Base-by-base conservation (phyloP, 1,140 invertebrate species). In the Homalodisca vitripennis region DNA sequence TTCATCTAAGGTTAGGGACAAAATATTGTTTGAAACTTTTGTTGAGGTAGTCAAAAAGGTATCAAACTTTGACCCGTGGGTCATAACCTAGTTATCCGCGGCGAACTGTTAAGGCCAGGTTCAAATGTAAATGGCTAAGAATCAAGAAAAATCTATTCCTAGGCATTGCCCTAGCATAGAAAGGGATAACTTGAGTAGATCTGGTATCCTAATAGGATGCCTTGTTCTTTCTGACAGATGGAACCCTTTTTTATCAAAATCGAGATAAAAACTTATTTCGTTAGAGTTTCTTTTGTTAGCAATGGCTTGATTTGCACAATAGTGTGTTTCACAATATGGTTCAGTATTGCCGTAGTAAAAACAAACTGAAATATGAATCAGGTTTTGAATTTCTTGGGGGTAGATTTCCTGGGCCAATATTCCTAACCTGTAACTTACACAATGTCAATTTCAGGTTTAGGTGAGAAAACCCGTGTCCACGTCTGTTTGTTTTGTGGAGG, bases 371-470 rank as follows among this genome's bases (percentile, higher is more conserved):
- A 53, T 17, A 17, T 12, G 12, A 12, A 6, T 14, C 20, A 53
- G 48, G 22, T 17, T 53, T 53, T 12, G 48, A 53, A 20, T 53
- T 53, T 22, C 48, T 53, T 12, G 48, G 48, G 12, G 48, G 48
- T 12, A 53, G 48, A 22, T 53, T 53, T 22, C 20, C 3, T 12
- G 12, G 12, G 3, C 48, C 48, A 53, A 3, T 3, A 14, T 22
- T 3, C 22, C 48, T 53, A 6, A 12, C 20, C 12, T 12, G 12
- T 12, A 53, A 53, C 48, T 53, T 53, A 53, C 48, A 12, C 48
- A 14, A 53, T 53, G 48, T 53, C 48, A 12, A 12, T 12, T 53
- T 53, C 48, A 53, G 48, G 48, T 53, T 53, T 20, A 12, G 48
- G 48, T 3, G 20, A 20, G 20, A 41, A 6, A 17, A 41, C 34